Evolutionary conservation across 2,113 vertebrate species (phyloP).

Genomic region (Centropristis striata): DNA sequence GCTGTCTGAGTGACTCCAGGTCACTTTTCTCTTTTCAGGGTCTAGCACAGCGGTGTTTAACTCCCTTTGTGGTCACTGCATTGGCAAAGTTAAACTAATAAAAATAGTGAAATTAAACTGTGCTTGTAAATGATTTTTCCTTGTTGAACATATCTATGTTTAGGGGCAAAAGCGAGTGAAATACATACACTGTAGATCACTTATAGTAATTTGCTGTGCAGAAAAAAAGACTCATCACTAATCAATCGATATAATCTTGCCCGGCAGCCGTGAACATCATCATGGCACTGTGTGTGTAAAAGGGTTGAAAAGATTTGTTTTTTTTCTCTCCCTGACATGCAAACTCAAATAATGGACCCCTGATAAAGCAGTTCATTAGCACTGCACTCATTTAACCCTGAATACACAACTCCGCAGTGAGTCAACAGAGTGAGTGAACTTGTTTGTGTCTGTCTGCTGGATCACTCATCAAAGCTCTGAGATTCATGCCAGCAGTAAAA

Average conservation of each 20-base stretch:
- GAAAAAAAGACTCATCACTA: conserved; percentile 32
- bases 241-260: conserved; percentile 37
- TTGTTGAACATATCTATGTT: too few relatives aligned
- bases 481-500: conserved; percentile 70
- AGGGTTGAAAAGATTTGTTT: conserved; percentile 37
- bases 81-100: neutral
- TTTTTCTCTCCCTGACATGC: conserved; percentile 36
- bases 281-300: conserved; percentile 33
- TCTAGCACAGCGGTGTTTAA: neutral
- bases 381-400: conserved; percentile 44
- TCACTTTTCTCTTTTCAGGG: conserved; percentile 36
- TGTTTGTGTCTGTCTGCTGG: conserved; percentile 38
- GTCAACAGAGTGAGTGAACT: conserved; percentile 37
- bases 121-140: neutral
- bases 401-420: conserved; percentile 11
- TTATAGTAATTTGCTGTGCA: conserved; percentile 35
- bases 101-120: conserved; percentile 2
- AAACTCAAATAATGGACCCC: conserved; percentile 46
- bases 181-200: too few relatives aligned
- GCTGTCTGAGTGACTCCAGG: conserved; percentile 66
- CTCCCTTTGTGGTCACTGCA: neutral
- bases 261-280: conserved; percentile 37
- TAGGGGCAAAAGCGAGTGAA: too few relatives aligned
- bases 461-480: conserved; percentile 48
- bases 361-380: conserved; percentile 60